phyloP scores from a whole-genome alignment of 1,140 invertebrate genomes.

The Cardiocondyla obscurior region DNA sequence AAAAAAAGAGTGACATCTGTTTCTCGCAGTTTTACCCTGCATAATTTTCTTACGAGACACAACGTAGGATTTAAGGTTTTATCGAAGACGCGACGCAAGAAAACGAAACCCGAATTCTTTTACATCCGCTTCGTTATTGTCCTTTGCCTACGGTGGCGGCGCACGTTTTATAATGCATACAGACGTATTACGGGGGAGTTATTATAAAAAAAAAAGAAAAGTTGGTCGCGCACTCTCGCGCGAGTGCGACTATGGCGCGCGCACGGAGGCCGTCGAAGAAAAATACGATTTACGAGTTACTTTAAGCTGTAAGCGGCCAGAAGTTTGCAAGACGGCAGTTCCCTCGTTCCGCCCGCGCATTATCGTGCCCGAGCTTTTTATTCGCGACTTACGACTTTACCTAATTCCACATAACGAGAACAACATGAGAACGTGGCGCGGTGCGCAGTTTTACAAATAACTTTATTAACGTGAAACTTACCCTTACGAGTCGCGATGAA shows the following conservation, averaged over 20 bases:
- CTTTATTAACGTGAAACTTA: neutral
- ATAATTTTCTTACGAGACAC: neutral
- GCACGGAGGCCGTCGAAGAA: conserved; percentile 55
- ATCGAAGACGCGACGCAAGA: no score
- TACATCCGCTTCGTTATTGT: conserved; percentile 40
- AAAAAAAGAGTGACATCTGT: neutral
- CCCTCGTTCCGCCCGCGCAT: conserved; percentile 68
- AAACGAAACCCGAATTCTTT: no score
- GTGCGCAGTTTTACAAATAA: conserved; percentile 1
- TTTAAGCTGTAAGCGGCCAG: conserved; percentile 77
- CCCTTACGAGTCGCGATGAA: neutral
- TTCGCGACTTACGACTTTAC: conserved; percentile 59
- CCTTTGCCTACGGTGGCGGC: neutral
- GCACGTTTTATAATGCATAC: conserved; percentile 71
- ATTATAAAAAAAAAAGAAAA: conserved; percentile 74
- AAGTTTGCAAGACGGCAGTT: conserved; percentile 78
- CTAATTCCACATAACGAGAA: conserved; percentile 60
- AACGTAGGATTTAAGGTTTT: neutral
- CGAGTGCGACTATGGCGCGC: conserved; percentile 39
- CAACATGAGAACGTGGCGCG: conserved; percentile 34
- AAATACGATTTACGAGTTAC: conserved; percentile 80
- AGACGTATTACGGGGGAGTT: conserved; percentile 77
- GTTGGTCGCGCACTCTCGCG: conserved; percentile 74
- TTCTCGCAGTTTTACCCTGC: neutral
- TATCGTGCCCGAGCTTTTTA: conserved; percentile 70